Conservation (phyloP, 1,140 invertebrate species). For the Leucophenga varia region DNA sequence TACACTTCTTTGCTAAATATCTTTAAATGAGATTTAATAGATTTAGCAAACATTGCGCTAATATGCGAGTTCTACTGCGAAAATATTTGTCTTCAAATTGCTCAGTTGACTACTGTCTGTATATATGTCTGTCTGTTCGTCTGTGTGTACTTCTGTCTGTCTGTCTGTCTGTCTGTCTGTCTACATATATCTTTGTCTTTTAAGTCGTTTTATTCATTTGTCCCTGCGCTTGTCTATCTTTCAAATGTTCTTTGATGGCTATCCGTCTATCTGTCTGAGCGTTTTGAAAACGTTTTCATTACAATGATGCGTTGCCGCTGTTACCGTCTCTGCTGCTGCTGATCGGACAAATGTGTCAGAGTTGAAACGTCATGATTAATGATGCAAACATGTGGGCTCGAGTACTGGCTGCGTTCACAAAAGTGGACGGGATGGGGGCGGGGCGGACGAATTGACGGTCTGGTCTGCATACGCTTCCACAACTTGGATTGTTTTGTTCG, state of each 20-base stretch:
- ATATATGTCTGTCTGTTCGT: too few species aligned
- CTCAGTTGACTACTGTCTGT: conserved; percentile 11
- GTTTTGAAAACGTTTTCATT: conserved; percentile 38
- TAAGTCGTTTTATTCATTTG: not conserved
- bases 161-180: not conserved
- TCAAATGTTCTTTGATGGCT: conserved; percentile 21
- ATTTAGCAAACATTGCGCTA: too few species aligned
- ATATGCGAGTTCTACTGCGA: too few species aligned
- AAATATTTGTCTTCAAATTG: conserved; percentile 23
- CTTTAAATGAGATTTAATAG: too few species aligned
- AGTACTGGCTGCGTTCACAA: conserved; percentile 10
- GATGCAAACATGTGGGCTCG: conserved; percentile 50
- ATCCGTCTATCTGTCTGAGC: conserved; percentile 24
- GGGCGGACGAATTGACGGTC: too few species aligned
- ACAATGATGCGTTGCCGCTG: conserved; percentile 27
- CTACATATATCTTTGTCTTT: not conserved
- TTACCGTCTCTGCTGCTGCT: conserved; percentile 27
- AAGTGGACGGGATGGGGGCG: too few species aligned
- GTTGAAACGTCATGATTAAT: conserved; percentile 53
- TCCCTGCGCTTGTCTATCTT: conserved; percentile 6
- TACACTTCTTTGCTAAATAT: too few species aligned
- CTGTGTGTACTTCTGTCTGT: too few species aligned
- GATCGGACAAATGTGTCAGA: conserved; percentile 53
- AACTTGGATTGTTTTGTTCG: too few species aligned
- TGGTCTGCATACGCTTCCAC: too few species aligned